A percentile compares a stretch with the other conserved stretches of the same genome.
Conservation (phyloP, 1,140 invertebrate genomes). For the Subanguina moxae region DNA sequence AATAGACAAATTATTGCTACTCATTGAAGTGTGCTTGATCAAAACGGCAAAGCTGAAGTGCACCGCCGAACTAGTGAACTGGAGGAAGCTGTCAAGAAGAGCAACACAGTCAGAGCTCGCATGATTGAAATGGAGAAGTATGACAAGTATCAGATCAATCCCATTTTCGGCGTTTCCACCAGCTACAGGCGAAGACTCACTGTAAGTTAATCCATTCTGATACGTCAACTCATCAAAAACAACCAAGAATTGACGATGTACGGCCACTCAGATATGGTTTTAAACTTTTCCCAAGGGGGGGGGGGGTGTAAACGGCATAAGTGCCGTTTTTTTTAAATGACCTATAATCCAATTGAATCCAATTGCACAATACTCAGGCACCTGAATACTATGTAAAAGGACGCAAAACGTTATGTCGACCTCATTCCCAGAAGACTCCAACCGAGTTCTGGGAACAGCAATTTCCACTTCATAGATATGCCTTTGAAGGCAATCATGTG, state of each 20-base stretch:
- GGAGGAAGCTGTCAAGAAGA: conserved; percentile 48
- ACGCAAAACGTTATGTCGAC: not conserved
- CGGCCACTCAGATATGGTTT: conserved; percentile 4
- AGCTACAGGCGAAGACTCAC: conserved; percentile 14
- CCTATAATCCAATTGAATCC: not conserved
- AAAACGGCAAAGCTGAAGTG: not conserved
- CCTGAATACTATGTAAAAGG: conserved; percentile 50
- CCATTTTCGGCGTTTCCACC: conserved; percentile 39
- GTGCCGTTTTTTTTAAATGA: no score
- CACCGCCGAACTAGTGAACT: conserved; percentile 42
- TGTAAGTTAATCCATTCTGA: conserved; percentile 28
- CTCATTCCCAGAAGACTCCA: conserved; percentile 20
- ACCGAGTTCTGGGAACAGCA: conserved; percentile 47
- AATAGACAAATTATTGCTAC: not conserved
- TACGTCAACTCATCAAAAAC: no score
- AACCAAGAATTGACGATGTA: conserved; percentile 4
- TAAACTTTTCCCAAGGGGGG: not conserved
- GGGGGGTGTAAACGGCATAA: no score
- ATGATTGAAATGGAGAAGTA: conserved; percentile 53
- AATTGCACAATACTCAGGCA: no score
- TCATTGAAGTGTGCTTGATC: conserved; percentile 17
- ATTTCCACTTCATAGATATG: conserved; percentile 51
- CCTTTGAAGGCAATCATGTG: conserved; percentile 48
- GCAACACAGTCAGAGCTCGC: conserved; percentile 38
- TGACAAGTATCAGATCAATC: conserved; percentile 50